Evolutionary conservation across 64 coral and sea anemone genomes (phyloP), one percentile per base, ranked within the genome.

Genomic region (Stichodactyla mertensii): DNA sequence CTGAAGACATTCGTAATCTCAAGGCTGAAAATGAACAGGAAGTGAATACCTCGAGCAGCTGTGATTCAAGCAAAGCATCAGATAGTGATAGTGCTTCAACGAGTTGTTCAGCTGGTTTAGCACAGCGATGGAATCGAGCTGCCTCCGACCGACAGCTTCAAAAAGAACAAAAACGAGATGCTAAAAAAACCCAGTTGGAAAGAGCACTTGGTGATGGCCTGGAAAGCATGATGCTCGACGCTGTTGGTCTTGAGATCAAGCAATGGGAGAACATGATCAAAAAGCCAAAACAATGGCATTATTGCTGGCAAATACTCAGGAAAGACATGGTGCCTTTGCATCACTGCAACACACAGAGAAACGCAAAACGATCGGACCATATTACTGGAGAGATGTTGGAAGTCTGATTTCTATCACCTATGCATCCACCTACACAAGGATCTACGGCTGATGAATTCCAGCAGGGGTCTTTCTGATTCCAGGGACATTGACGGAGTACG

Each of bases 241-340:
- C 85, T 12, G 77, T 87, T 16, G 90, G 85, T 1, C 86, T 92
- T 5, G 90, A 92, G 31, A 87, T 92, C 64, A 92, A 86, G 14
- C 90, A 92, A 79, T 92, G 90, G 90, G 86, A 81, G 6, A 79
- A 87, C 16, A 52, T 92, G 77, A 77, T 92, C 6, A 79, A 87
- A 53, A 77, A 80, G 16, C 90, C 90, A 10, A 92, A 87, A 83
- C 77, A 83, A 24, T 92, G 90, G 90, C 90, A 92, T 71, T 92
- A 92, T 60, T 87, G 90, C 11, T 92, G 90, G 90, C 90, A 92
- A 7, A 92, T 92, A 16, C n/a, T 92, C 12, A 82, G 90, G 57
- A 80, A 86, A 51, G 90, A 92, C 79, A 92, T 92, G 90, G 78
- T 85, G 20, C 83, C 83, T 6, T n/a, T 61, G 19, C 83, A 85